Evolutionary conservation across 2,888 invertebrate species (phyloP).

Genomic region (Melieria omissa): DNA sequence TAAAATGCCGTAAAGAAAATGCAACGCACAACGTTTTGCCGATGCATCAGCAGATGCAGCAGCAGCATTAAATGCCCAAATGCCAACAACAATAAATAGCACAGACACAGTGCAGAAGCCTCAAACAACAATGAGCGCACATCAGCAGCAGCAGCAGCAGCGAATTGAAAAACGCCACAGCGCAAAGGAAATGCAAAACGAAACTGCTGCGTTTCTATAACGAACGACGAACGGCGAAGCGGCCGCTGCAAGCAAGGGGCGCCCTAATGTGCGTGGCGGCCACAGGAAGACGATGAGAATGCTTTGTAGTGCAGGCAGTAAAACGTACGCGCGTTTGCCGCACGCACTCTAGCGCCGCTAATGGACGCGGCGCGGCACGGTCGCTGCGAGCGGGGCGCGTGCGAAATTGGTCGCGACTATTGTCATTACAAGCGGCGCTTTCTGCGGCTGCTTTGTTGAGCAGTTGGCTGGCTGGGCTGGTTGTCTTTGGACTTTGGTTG

Average conservation of each 20-base stretch:
- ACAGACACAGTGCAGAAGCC: neutral
- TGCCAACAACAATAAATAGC: constrained; percentile 4
- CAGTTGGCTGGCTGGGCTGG: neutral
- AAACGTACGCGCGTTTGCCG: neutral
- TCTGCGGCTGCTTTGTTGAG: neutral
- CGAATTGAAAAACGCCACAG: constrained; percentile 12
- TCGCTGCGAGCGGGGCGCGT: neutral
- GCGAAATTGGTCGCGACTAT: neutral
- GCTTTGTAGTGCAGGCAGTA: neutral
- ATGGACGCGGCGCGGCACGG: too few species aligned
- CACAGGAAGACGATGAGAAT: neutral
- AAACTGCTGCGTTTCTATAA: neutral
- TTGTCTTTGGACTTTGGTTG: neutral
- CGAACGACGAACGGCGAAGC: neutral
- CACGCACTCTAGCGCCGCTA: too few species aligned
- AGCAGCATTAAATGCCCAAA: neutral
- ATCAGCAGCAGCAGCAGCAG: neutral
- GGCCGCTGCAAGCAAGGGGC: neutral
- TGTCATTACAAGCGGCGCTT: neutral
- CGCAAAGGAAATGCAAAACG: constrained; percentile 3
- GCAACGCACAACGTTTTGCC: neutral
- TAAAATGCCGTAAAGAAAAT: constrained; percentile 28
- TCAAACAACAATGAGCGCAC: neutral
- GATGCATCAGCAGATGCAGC: neutral
- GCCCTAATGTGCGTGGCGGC: neutral